Evolutionary conservation across 2,888 invertebrate species (phyloP).

Genomic region (Orthosia cruda): DNA sequence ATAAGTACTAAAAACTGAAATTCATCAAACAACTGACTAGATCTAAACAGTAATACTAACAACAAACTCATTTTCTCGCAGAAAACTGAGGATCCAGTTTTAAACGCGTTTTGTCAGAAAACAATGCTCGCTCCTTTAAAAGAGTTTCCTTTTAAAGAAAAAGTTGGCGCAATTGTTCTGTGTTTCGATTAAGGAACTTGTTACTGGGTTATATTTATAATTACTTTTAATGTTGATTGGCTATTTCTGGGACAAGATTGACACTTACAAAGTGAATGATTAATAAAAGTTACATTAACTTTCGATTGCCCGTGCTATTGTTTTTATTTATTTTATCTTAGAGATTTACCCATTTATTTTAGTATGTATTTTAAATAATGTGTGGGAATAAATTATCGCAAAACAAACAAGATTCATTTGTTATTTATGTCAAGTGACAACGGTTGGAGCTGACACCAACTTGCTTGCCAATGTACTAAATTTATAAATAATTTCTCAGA

Average conservation of each 20-base stretch:
- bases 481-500: no score
- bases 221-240: slow-evolving; percentile 44
- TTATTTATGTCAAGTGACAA: no score
- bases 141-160: slow-evolving; percentile 68
- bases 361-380: no score
- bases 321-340: no score
- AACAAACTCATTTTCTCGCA: slow-evolving; percentile 73
- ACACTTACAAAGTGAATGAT: background rate
- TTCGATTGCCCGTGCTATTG: no score
- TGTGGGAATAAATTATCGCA: no score
- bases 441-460: no score
- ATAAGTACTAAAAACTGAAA: slow-evolving; percentile 44
- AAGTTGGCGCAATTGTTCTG: slow-evolving; percentile 67
- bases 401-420: no score
- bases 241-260: slow-evolving; percentile 11
- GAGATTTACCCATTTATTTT: no score
- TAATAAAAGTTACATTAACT: background rate
- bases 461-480: no score
- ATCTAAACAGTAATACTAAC: slow-evolving; percentile 72
- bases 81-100: slow-evolving; percentile 71
- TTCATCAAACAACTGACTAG: slow-evolving; percentile 65
- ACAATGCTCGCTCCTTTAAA: slow-evolving; percentile 72
- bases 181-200: slow-evolving; percentile 51
- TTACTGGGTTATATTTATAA: slow-evolving; percentile 53
- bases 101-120: slow-evolving; percentile 73